A percentile compares a stretch with the other conserved stretches of the same genome.
These are phyloP conservation scores for Aplysia californica DNA, from an alignment of 1,140 invertebrate species.

Conservation along the genomic window DNA sequence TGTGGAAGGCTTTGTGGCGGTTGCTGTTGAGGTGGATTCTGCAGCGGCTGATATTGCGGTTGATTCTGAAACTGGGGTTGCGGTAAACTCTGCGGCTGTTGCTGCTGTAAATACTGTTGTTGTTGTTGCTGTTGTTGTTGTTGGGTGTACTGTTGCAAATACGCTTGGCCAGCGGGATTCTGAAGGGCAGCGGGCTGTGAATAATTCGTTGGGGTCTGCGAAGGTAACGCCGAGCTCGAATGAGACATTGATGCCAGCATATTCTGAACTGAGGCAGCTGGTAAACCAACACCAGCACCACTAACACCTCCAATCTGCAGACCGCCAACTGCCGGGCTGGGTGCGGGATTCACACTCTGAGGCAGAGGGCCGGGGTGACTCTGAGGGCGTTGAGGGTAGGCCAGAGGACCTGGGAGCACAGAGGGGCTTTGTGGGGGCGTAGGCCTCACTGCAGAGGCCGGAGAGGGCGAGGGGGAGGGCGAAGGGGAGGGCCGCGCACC, in stretches of 20 bases:
- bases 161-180: not conserved
- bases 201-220: no score
- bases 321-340: no score
- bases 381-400: not conserved
- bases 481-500: not conserved
- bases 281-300: no score
- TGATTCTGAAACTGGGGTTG: not conserved
- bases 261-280: no score
- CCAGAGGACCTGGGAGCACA: not conserved
- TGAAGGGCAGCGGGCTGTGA: no score
- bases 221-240: no score
- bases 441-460: not conserved
- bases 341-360: no score
- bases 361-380: not conserved
- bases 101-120: conserved; percentile 6
- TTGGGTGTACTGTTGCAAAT: no score
- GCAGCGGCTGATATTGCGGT: not conserved
- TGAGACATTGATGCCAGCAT: no score
- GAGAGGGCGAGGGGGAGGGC: not conserved
- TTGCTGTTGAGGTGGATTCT: not conserved
- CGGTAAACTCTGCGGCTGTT: not conserved
- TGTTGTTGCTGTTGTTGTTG: conserved; percentile 14
- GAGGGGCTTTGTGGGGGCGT: not conserved
- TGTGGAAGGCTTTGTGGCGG: not conserved
- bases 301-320: no score